Evolutionary conservation across 2,888 invertebrate species (phyloP), one percentile per base, ranked within the genome.

Genomic region (Drosophila niveifrons): DNA sequence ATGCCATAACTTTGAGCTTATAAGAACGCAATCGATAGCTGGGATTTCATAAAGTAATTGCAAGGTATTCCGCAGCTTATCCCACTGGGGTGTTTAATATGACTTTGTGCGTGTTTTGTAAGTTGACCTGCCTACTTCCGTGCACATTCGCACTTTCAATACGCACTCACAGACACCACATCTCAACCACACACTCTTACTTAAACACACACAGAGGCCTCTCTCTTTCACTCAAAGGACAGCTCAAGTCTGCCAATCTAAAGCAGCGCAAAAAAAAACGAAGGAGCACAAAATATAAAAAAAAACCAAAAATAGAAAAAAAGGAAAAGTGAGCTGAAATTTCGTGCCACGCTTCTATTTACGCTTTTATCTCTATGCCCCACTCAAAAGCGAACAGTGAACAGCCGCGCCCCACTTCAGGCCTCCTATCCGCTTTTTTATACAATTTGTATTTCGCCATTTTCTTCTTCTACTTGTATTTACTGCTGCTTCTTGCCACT

Each of bases 341-440:
- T 88, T 83, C 85, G 87, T 85, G 85, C 72, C 69, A 59, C 67
- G 72, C 73, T 85, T 87, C 87, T 88, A 86, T 85, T 88, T 88
- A 81, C 77, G 87, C 87, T 83, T 82, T 84, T 88, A 88, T 88
- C 83, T 82, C 64, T 79, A 59, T 72, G 79, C 61, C 80, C 67
- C 85, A 78, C 75, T 72, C 70, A 65, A 62, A 62, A 67, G 39
- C 10, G 36, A 31, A 23, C 23, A 23, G 18, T 3, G 3, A 23
- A 23, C 15, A 18, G 46, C 53, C 44, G 9, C 29, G 17, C 23
- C 36, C 28, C 28, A 15, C 46, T 8, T 13, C 36, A 13, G 9
- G 39, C 39, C 18, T 18, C 57, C 52, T 56, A 41, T 59, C 56
- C 47, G 28, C n/a, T 64, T 74, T 78, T 76, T 78, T 86, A 67